phyloP scores from a whole-genome alignment of 2,113 vertebrate species.

The Eulemur rufifrons region DNA sequence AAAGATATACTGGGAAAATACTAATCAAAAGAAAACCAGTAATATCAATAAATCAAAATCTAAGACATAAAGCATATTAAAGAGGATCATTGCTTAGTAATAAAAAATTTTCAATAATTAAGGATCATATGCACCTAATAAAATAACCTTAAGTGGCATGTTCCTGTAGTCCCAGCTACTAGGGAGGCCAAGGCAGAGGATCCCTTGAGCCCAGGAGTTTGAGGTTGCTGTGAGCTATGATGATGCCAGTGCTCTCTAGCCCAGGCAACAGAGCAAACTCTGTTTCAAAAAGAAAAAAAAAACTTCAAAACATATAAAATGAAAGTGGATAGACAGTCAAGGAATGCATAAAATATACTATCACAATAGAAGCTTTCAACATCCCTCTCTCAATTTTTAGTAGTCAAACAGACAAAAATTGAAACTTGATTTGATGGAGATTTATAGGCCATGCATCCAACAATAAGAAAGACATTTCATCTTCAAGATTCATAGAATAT shows the following conservation, averaged over 20 bases:
- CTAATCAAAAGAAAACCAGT: not conserved
- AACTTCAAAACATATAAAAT: not conserved
- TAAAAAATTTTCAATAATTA: not conserved
- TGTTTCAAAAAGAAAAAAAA: not conserved
- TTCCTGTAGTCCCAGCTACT: too few species aligned
- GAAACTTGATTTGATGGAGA: not conserved
- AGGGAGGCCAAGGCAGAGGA: too few species aligned
- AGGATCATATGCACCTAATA: not conserved
- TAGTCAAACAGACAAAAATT: not conserved
- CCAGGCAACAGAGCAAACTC: too few species aligned
- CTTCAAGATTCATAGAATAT: not conserved
- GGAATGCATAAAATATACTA: not conserved
- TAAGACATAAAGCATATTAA: not conserved
- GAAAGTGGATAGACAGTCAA: not conserved
- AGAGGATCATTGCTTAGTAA: not conserved
- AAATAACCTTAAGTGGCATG: not conserved
- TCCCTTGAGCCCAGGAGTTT: too few species aligned
- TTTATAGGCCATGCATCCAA: not conserved
- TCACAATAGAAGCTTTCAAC: not conserved
- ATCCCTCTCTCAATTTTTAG: not conserved
- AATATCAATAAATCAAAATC: not conserved
- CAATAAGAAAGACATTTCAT: not conserved
- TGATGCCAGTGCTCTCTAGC: too few species aligned
- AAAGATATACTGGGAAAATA: not conserved
- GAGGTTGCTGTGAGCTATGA: too few species aligned